Evolutionary conservation across 1,140 invertebrate genomes (phyloP), one percentile per base, ranked within the genome.

Genomic region (Calephelis virginiensis): DNA sequence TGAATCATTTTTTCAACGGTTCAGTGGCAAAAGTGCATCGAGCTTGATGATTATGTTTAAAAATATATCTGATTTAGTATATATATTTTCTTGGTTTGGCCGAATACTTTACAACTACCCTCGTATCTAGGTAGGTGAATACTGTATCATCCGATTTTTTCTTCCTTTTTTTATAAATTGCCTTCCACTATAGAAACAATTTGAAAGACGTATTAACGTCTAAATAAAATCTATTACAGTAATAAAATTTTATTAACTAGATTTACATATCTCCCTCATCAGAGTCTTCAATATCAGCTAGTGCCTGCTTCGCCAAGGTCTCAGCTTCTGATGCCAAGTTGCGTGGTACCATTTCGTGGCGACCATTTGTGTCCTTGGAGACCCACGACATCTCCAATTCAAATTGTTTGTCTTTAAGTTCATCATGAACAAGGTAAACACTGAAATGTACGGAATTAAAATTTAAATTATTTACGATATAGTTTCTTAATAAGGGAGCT

Each of bases 331-430:
- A 59, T 1, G 89, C 84, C 4, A 91, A 14, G 12, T 86, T 82
- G 0, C 66, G 75, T 0, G 96, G 95, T 56, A 98, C 96, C 63
- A 94, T 84, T 77, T 96, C 92, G 84, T 97, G 96, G 60, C 92
- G 84, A 3, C 97, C 96, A 38, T 95, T 92, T 0, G 96, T 97
- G 56, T 95, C 94, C 75, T 95, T 94, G 61, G 97, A 97, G 37
- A 99, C 97, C 97, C 99, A 99, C 67, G 98, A 98, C 78, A 99
- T 93, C 92, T 99, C 99, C 68, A 99, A 90, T 82, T 99, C 98
- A 89, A 99, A 99, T 71, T 98, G 95, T 90, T 99, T 99, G 87
- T 99, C 98, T 92, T 99, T 99, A 0, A 99, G 92, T 86, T 99
- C 98, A 92, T 99, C 99, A 82, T 99, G 98, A 1, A 99, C 97